Conservation (phyloP, 2,113 vertebrate genomes). For the Chionis minor region DNA sequence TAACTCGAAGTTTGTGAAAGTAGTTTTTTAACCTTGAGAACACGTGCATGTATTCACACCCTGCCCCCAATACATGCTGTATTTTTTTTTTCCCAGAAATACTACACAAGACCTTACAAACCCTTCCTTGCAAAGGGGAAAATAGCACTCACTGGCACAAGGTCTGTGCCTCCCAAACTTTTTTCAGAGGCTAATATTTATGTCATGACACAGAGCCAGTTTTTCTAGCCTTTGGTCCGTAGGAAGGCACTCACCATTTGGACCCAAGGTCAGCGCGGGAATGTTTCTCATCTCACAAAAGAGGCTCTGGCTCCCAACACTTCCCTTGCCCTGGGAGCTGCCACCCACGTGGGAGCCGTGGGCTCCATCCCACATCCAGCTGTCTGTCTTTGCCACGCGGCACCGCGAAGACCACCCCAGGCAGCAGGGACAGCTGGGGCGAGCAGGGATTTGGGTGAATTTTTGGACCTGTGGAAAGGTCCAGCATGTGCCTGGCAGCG, state of each 20-base stretch:
- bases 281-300: fast-evolving
- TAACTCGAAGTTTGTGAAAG: not conserved
- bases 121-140: not conserved
- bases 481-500: too few relatives aligned
- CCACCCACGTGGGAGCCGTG: fast-evolving
- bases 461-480: fast-evolving
- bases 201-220: not conserved
- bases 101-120: not conserved
- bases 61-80: not conserved
- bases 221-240: not conserved
- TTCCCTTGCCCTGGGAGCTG: not conserved
- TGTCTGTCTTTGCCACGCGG: too few relatives aligned
- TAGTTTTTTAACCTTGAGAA: not conserved
- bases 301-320: fast-evolving
- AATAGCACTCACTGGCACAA: fast-evolving
- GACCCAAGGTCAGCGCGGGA: fast-evolving
- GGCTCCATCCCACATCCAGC: not conserved
- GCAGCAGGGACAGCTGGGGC: too few relatives aligned
- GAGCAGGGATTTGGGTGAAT: not conserved
- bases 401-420: not conserved
- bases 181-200: not conserved
- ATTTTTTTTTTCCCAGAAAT: not conserved
- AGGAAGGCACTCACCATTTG: not conserved
- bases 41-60: not conserved
- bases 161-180: not conserved